Conservation (phyloP, 2,888 invertebrate species). For the Bombylius discolor region DNA sequence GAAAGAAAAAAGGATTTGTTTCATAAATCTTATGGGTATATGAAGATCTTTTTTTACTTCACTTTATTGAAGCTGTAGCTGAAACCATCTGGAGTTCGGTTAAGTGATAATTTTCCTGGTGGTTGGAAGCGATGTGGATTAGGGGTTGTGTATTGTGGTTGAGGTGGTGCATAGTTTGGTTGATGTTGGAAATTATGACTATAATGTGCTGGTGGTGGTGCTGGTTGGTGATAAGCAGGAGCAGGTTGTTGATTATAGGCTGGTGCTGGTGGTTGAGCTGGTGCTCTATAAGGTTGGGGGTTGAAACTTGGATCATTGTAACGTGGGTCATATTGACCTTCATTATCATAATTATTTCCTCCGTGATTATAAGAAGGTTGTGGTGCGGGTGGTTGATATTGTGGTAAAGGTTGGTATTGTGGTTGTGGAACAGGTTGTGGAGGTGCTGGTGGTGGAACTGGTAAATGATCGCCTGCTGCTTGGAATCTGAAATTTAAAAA, state of each 20-base stretch:
- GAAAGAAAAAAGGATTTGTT: no score
- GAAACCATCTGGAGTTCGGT: conserved; percentile 78
- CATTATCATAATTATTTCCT: conserved; percentile 28
- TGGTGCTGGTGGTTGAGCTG: conserved; percentile 30
- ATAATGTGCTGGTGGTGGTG: conserved; percentile 34
- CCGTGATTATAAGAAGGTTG: conserved; percentile 19
- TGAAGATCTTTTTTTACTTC: conserved; percentile 14
- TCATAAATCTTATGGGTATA: no score
- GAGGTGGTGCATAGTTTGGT: conserved; percentile 21
- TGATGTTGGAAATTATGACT: conserved; percentile 23
- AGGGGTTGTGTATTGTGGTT: conserved; percentile 47
- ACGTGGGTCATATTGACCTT: conserved; percentile 35
- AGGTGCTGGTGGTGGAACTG: conserved; percentile 47
- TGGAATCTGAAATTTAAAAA: conserved; percentile 41
- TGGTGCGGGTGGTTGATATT: conserved; percentile 34
- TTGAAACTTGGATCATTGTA: conserved; percentile 30
- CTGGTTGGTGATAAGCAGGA: conserved; percentile 26
- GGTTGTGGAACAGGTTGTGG: conserved; percentile 42
- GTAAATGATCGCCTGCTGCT: conserved; percentile 69
- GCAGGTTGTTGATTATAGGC: conserved; percentile 35
- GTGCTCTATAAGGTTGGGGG: conserved; percentile 39
- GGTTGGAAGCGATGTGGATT: conserved; percentile 66
- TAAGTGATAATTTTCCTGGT: conserved; percentile 72
- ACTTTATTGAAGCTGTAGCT: conserved; percentile 71
- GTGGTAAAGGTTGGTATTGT: conserved; percentile 38